phyloP scores from a whole-genome alignment of 2,888 invertebrate species.

The Spisula subtruncata region DNA sequence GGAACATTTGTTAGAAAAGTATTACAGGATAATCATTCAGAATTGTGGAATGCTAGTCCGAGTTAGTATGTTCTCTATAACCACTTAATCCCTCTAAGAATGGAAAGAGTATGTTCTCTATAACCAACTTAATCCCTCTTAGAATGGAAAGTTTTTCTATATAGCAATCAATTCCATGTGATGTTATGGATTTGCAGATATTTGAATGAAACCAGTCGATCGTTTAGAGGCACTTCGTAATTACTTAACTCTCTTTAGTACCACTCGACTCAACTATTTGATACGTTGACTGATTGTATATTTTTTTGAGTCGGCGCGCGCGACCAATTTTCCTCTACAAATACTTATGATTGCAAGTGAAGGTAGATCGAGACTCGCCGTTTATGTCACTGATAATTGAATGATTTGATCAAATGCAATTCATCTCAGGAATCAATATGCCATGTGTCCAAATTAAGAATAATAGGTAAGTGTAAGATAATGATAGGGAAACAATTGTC shows the following conservation, averaged over 20 bases:
- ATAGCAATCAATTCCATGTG: constrained; percentile 17
- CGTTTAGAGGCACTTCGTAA: background rate
- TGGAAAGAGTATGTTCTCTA: no score
- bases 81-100: constrained; percentile 8
- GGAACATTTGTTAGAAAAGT: background rate
- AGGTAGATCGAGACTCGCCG: background rate
- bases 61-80: background rate
- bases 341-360: constrained; percentile 3
- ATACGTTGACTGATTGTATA: background rate
- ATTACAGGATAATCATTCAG: background rate
- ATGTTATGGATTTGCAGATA: constrained; percentile 6
- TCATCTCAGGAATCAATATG: no score
- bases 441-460: no score
- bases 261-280: background rate
- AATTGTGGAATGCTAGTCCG: background rate
- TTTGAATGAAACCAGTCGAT: constrained; percentile 3
- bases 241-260: constrained; percentile 12
- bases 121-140: no score
- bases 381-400: background rate
- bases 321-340: background rate
- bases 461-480: no score
- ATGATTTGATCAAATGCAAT: no score
- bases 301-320: constrained; percentile 23
- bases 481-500: no score
- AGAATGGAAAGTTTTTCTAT: constrained; percentile 1